Evolutionary conservation across 2,113 vertebrate genomes (phyloP).

Genomic region (Columba janthina): DNA sequence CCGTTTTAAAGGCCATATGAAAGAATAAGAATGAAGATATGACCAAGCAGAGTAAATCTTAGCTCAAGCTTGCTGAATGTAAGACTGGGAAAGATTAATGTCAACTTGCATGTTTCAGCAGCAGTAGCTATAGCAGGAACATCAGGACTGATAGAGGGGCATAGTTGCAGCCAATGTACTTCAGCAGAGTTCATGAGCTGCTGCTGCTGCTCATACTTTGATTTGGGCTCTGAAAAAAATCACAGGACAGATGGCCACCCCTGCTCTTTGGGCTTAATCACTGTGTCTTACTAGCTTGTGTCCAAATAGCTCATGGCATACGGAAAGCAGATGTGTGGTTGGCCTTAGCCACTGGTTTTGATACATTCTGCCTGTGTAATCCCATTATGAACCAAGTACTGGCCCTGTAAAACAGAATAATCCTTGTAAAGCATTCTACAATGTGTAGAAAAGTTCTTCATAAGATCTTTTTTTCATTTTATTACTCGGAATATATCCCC

Average conservation of each 20-base stretch:
- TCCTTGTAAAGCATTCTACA: not conserved
- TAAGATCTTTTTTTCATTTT: not conserved
- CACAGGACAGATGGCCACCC: not conserved
- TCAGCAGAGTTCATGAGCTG: not conserved
- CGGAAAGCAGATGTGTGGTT: fast-evolving
- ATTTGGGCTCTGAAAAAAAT: not conserved
- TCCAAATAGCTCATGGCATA: not conserved
- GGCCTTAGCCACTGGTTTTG: not conserved
- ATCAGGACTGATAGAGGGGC: fast-evolving
- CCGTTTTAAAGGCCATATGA: not conserved
- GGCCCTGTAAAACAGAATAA: not conserved
- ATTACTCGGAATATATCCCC: fast-evolving
- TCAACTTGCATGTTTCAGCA: not conserved
- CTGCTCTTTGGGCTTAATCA: not conserved
- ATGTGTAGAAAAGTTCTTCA: not conserved
- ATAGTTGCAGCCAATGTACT: fast-evolving
- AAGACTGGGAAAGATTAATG: not conserved
- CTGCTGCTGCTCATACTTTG: not conserved
- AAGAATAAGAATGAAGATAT: not conserved
- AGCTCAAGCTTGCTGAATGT: not conserved
- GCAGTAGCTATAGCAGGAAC: not conserved
- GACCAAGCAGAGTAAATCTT: not conserved
- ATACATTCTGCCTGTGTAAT: not conserved
- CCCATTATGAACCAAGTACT: fast-evolving
- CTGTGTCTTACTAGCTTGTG: not conserved